Percentiles rank a stretch among this genome's conserved stretches.
Evolutionary conservation across 2,113 vertebrate species (phyloP).

Genomic region (Leucopsar rothschildi): DNA sequence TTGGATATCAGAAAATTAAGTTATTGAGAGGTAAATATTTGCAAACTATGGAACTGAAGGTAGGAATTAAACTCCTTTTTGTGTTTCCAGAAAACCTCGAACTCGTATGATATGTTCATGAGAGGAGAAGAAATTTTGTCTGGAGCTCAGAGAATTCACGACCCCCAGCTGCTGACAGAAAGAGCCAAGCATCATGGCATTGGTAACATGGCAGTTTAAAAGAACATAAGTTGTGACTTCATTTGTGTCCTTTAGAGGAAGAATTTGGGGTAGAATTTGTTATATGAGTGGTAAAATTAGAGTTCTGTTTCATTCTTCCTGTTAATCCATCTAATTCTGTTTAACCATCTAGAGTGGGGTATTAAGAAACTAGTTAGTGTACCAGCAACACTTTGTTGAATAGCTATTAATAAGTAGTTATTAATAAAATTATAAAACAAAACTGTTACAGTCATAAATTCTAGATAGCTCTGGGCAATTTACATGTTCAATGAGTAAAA

Average conservation of each 20-base stretch:
- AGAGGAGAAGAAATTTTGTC: slow-evolving; percentile 98
- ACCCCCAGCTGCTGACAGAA: slow-evolving; percentile 91
- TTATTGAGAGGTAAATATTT: background rate
- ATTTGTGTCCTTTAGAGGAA: background rate
- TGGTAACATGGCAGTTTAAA: slow-evolving; percentile 71
- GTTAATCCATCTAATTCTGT: background rate
- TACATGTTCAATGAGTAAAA: background rate
- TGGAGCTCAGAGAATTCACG: slow-evolving; percentile 95
- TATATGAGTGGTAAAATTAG: background rate
- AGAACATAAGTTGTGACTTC: background rate
- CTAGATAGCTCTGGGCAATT: background rate
- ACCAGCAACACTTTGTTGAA: background rate
- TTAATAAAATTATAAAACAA: background rate
- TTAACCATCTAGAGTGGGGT: background rate
- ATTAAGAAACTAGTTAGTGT: background rate
- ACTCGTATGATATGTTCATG: slow-evolving; percentile 99
- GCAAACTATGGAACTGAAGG: background rate
- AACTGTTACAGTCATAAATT: background rate
- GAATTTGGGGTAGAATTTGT: background rate
- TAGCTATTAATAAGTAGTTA: background rate
- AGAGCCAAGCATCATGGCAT: slow-evolving; percentile 90
- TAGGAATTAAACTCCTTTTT: background rate
- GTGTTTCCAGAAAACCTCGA: slow-evolving; percentile 89
- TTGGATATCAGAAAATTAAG: background rate
- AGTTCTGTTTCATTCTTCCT: background rate